Base-by-base conservation (phyloP, 2,797 vertebrate genomes). In the Sparidentex hasta region DNA sequence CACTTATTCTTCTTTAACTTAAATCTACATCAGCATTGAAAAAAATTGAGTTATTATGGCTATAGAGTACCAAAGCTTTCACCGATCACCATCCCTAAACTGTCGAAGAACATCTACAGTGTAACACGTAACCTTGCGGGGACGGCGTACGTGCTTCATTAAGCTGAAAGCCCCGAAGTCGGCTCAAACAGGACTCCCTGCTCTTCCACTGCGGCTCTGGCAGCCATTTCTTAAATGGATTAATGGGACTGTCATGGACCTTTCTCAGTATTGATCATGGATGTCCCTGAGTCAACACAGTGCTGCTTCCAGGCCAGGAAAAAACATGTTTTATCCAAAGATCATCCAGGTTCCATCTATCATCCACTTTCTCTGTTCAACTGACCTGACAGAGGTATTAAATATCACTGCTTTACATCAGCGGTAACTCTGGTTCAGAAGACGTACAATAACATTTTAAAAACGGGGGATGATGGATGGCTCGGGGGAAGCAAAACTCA, bases 231-330 rank as follows among this genome's bases (percentile, higher is more conserved):
- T 86, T 82, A 76, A 82, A 68, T 71, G 68, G 77, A 91, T 86
- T 88, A 84, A 90, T 81, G 80, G 66, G 43, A 69, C 78, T 75
- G 84, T 84, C 80, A 20, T 41, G 64, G 69, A 79, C 54, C 80
- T 56, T 71, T 84, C 76, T 85, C 68, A 64, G 48, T 87, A 92
- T 91, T 88, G 91, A 92, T 93, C 79, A 57, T 8, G 3, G 25
- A 5, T 41, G 76, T 81, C 76, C 67, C 80, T 20, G 83, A 90
- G 87, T 87, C 85, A 74, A 80, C 54, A 76, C 72, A 56, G 61
- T 2, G 4, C 71, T 65, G 64, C 21, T 65, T 61, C 41, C 11
- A 59, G 54, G 27, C 71, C 65, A 63, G 82, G 23, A 12, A 7
- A 66, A n/a, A 71, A 71, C 44, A 33, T 6, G 41, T 77, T 71